Evolutionary conservation across 2,113 vertebrate genomes (phyloP), one percentile per base, ranked within the genome.

Genomic region (Lethenteron camtschaticum): DNA sequence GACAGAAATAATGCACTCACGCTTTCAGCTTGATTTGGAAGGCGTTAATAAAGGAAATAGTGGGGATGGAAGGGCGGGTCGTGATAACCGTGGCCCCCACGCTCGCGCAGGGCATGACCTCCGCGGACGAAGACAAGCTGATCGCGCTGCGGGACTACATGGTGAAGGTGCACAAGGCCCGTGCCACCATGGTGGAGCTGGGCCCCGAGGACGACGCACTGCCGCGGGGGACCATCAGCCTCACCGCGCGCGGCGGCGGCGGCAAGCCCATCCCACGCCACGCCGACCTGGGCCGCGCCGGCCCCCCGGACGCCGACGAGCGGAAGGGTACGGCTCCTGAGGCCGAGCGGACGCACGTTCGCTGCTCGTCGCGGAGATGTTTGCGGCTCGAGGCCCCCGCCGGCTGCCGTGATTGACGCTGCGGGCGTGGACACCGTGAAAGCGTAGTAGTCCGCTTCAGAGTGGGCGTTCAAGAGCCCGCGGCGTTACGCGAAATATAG

Each of bases 81-180:
- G 41, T 41, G 41, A 41, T 41, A 41, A 41, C 41, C 55, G 57
- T 60, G 70, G 58, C 58, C 58, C 12, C 57, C 41, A 12, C 58
- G 74, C 71, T 72, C 55, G 74, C 77, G 1, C 72, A 99, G 94
- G 94, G 94, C 41, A 95, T 99, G 94, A 95, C 87, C 0, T 91
- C 96, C 75, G 83, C 86, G 9, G 94, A 99, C 71, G 94, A 99
- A 79, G 90, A 96, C 79, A 91, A 99, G 75, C 86, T 99, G 58
- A 76, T 99, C 79, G 87, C 90, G 4, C 81, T 99, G 70, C 91
- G 88, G 79, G 94, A 96, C 76, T 99, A 95, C 72, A 96, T 96
- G 92, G 80, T 96, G 72, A 99, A 99, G 74, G 92, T 91, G 56
- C 90, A 90, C 78, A 91, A 89, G 79, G 92, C 94, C 63, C 96